These are phyloP conservation scores for Corythornis vintsioides DNA, from an alignment of 2,113 vertebrate genomes.

Conservation along the genomic window DNA sequence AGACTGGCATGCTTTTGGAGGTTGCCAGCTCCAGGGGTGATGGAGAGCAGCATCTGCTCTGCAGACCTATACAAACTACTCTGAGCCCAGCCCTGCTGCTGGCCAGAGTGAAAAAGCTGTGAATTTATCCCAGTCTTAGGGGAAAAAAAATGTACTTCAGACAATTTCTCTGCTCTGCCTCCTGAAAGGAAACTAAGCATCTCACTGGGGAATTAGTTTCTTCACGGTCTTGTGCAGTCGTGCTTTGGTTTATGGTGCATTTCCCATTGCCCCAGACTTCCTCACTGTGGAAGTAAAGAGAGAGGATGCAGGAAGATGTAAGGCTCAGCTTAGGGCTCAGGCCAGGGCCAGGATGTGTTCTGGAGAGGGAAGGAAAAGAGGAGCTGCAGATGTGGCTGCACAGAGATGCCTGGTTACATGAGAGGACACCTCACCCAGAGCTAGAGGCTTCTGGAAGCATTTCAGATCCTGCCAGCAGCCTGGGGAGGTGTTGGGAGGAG, in stretches of 20 bases:
- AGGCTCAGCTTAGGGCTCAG: background rate
- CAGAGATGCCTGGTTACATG: background rate
- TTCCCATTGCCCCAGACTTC: background rate
- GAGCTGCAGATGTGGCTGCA: background rate
- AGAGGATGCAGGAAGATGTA: background rate
- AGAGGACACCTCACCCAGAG: accelerated
- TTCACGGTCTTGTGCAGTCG: background rate
- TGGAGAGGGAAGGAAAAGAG: background rate
- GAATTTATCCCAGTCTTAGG: background rate
- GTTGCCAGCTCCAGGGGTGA: accelerated
- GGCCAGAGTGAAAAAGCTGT: background rate
- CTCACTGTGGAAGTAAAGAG: background rate
- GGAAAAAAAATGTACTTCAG: background rate
- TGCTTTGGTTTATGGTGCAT: background rate
- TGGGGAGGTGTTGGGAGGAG: background rate
- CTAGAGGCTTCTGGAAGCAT: background rate
- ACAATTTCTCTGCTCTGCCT: background rate
- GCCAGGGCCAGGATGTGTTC: background rate
- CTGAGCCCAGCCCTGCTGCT: background rate
- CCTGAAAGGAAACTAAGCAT: background rate
- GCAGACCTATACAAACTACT: background rate
- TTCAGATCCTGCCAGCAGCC: background rate
- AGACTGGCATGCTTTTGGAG: background rate
- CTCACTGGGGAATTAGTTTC: background rate
- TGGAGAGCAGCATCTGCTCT: background rate